phyloP scores from a whole-genome alignment of 2,888 invertebrate genomes.

The Eupelmus urozonus region DNA sequence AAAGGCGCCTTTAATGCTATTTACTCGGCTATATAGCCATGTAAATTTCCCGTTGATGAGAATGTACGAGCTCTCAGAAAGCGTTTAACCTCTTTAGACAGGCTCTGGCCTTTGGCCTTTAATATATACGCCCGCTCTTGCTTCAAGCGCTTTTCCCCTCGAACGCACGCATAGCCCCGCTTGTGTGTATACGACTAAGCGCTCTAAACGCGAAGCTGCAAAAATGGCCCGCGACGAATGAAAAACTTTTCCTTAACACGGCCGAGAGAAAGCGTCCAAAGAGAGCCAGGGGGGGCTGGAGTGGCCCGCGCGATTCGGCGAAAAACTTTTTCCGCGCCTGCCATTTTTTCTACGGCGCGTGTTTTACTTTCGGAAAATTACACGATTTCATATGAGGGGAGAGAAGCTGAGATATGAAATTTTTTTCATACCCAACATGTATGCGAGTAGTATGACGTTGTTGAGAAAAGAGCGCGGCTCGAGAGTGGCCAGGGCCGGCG shows the following conservation, averaged over 20 bases:
- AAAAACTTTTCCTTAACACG: slow-evolving; percentile 35
- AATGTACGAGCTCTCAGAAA: slow-evolving; percentile 64
- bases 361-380: slow-evolving; percentile 50
- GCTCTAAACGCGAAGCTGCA: neutral
- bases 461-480: neutral
- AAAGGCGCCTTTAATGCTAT: slow-evolving; percentile 65
- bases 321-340: slow-evolving; percentile 14
- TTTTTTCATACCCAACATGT: neutral
- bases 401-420: neutral
- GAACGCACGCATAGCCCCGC: neutral
- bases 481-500: neutral
- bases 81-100: slow-evolving; percentile 64
- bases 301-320: neutral
- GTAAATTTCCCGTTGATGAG: slow-evolving; percentile 71
- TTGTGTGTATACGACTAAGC: neutral
- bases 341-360: neutral
- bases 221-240: slow-evolving; percentile 33
- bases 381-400: slow-evolving; percentile 17
- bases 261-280: neutral
- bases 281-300: neutral
- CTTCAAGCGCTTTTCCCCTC: neutral
- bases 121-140: slow-evolving; percentile 40
- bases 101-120: slow-evolving; percentile 24
- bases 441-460: neutral
- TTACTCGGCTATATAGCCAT: slow-evolving; percentile 66